Percentiles rank a stretch among this genome's conserved stretches.
These are phyloP conservation scores for Dufourea novaeangliae DNA, from an alignment of 1,140 invertebrate genomes.

Conservation along the genomic window DNA sequence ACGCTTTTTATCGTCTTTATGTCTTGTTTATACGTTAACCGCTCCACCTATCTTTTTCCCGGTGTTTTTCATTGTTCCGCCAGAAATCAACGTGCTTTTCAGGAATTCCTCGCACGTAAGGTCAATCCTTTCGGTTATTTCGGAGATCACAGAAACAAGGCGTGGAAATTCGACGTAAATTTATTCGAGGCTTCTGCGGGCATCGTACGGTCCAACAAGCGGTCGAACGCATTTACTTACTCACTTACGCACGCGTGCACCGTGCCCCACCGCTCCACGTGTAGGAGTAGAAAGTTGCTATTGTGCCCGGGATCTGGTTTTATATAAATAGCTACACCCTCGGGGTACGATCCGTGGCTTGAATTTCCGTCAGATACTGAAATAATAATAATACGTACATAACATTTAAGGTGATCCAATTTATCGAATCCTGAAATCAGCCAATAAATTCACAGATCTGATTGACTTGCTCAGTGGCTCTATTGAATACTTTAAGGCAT, in stretches of 20 bases:
- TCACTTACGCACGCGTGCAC: conserved; percentile 26
- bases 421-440: no score
- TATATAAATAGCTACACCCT: conserved; percentile 73
- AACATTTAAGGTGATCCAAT: no score
- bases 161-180: not conserved
- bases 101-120: no score
- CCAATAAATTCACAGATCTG: no score
- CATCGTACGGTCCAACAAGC: conserved; percentile 32
- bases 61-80: no score
- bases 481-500: no score
- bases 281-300: conserved; percentile 77
- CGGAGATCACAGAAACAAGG: not conserved
- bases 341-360: conserved; percentile 27
- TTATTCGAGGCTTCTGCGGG: conserved; percentile 15
- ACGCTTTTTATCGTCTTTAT: not conserved
- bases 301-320: conserved; percentile 74
- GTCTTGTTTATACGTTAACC: not conserved
- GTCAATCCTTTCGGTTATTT: not conserved
- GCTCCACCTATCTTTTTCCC: no score
- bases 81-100: no score
- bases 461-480: no score
- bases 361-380: conserved; percentile 58
- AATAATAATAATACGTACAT: conserved; percentile 45
- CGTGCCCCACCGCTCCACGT: conserved; percentile 62
- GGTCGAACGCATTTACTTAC: not conserved